Evolutionary conservation across 2,888 invertebrate genomes (phyloP).

Genomic region (Phyllotreta striolata): DNA sequence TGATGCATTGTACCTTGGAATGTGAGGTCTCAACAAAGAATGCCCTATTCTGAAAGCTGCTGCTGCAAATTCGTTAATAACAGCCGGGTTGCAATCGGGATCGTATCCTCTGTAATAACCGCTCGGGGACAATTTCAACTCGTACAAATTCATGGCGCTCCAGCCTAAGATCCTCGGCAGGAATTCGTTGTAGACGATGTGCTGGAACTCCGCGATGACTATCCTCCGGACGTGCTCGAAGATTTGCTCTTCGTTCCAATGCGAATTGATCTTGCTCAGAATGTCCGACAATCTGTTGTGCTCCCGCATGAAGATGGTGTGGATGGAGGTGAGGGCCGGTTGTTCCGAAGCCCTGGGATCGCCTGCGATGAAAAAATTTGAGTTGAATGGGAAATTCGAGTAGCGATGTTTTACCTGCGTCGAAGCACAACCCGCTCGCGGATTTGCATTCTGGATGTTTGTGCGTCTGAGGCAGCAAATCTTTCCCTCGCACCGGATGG

Average conservation of each 20-base stretch:
- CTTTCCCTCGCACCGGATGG: conserved; percentile 77
- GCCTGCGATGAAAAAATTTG: conserved; percentile 56
- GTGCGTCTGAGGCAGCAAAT: conserved; percentile 79
- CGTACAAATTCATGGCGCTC: conserved; percentile 88
- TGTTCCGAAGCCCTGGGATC: conserved; percentile 94
- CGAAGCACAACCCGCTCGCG: conserved; percentile 84
- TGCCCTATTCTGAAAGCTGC: conserved; percentile 94
- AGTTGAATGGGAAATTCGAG: not conserved
- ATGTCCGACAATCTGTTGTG: conserved; percentile 88
- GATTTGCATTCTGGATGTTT: conserved; percentile 89
- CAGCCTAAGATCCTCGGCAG: conserved; percentile 89
- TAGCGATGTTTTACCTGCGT: conserved; percentile 67
- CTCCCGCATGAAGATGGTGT: conserved; percentile 87
- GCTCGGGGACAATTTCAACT: conserved; percentile 80
- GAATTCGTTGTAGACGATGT: conserved; percentile 88
- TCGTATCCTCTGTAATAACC: conserved; percentile 91
- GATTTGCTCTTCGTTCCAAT: conserved; percentile 86
- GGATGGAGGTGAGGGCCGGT: conserved; percentile 86
- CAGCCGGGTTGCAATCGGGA: conserved; percentile 85
- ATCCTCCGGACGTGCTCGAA: conserved; percentile 84
- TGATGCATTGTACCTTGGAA: conserved; percentile 64
- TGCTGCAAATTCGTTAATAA: conserved; percentile 89
- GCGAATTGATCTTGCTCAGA: conserved; percentile 81
- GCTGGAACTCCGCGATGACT: conserved; percentile 78
- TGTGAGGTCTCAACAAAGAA: conserved; percentile 83